These are phyloP conservation scores for Phycodurus eques DNA, from an alignment of 2,113 vertebrate genomes.

Conservation along the genomic window DNA sequence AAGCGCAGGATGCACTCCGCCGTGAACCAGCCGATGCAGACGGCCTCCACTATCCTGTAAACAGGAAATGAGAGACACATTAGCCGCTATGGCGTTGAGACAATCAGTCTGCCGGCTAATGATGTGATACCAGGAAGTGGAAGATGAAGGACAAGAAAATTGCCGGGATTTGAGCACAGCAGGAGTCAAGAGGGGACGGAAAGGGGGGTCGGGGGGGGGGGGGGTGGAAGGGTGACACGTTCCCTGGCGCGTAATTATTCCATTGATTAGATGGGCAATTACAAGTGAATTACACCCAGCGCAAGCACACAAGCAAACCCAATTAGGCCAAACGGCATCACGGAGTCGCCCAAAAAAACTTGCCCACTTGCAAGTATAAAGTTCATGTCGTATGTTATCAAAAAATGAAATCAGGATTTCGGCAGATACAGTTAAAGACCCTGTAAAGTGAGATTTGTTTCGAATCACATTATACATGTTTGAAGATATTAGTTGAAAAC, in stretches of 20 bases:
- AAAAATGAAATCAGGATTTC: too few relatives aligned
- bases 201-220: neutral
- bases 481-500: too few relatives aligned
- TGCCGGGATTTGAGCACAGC: neutral
- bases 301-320: neutral
- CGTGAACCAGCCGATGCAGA: conserved; percentile 99
- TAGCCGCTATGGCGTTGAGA: conserved; percentile 14
- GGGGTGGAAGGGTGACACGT: neutral
- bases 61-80: conserved; percentile 52
- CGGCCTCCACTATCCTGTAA: conserved; percentile 91
- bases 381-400: neutral
- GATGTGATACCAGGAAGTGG: conserved; percentile 5
- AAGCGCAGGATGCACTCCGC: conserved; percentile 96
- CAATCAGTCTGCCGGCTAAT: conserved; percentile 22
- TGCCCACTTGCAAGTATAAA: neutral
- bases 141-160: conserved; percentile 4
- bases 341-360: neutral
- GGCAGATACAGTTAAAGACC: too few relatives aligned
- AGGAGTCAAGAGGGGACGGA: neutral
- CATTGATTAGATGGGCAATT: conserved; percentile 5
- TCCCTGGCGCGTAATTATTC: neutral
- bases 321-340: neutral
- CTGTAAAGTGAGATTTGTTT: too few relatives aligned
- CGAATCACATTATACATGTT: too few relatives aligned
- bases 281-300: neutral